Evolutionary conservation across 1,140 invertebrate genomes (phyloP), one percentile per base, ranked within the genome.

Genomic region (Drosophila yakuba): DNA sequence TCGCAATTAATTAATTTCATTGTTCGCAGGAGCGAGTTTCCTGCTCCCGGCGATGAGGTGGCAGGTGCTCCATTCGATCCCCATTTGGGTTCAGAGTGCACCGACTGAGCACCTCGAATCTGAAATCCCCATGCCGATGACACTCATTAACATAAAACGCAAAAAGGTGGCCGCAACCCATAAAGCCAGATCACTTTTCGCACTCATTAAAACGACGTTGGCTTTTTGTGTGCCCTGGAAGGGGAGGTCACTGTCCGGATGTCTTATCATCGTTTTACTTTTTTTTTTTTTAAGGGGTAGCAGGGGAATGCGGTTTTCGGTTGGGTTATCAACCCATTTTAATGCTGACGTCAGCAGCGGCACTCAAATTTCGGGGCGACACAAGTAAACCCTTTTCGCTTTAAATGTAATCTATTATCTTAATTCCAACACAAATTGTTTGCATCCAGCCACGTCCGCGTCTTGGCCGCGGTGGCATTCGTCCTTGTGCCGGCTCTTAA

Each of bases 371-470:
- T 64, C 52, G 32, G 32, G 47, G 51, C 39, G 57, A 67, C 56
- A 74, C 38, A 64, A 36, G 60, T 44, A 80, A 81, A 89, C 84
- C 84, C 85, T 89, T 88, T 88, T 80, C 36, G 28, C 68, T 89
- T 89, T 89, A 89, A 89, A 89, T 89, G 77, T 84, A 89, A 89
- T 89, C 84, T 89, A 89, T 89, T 89, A 89, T 89, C 84, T 89
- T 89, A 89, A 89, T 89, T 89, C 85, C 84, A 68, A 89, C 77
- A 89, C 84, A 89, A 89, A 89, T 89, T 89, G 84, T 89, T 89
- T 84, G 84, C 54, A 48, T 39, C 62, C 80, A 38, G 51, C 60
- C 60, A 36, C 60, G 51, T 55, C 38, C 52, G 44, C 61, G 55
- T 35, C 25, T 28, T 45, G 50, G 38, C 47, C 47, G 79, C 69